Evolutionary conservation across 30 jellyfish, hydroid and myxozoan genomes (phyloP).

Genomic region (Sanderia malayensis): DNA sequence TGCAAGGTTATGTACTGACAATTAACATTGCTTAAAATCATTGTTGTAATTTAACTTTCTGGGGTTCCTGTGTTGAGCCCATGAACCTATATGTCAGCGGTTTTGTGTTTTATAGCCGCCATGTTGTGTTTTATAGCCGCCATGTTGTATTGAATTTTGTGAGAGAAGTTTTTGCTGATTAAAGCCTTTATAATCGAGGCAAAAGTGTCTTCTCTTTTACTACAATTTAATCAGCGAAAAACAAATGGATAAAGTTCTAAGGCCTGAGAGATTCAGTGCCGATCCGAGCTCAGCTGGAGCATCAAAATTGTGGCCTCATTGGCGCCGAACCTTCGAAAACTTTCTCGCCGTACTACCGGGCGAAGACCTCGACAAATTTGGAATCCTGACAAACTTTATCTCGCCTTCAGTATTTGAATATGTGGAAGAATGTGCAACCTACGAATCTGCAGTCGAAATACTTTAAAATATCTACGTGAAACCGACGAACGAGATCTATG

Average conservation of each 20-base stretch:
- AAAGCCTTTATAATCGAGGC: no score
- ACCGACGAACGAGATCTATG: conserved; percentile 13
- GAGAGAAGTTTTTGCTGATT: no score
- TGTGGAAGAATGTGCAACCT: conserved; percentile 24
- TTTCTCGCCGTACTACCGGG: conserved; percentile 4
- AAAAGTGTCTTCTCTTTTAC: no score
- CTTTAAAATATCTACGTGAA: conserved; percentile 7
- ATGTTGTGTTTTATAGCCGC: no score
- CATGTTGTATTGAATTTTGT: no score
- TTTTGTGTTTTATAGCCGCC: no score
- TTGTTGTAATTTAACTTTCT: no score
- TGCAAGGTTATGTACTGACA: not conserved
- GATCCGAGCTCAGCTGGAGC: conserved; percentile 46
- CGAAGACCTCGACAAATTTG: conserved; percentile 10
- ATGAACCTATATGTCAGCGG: no score
- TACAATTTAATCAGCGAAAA: no score
- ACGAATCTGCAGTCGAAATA: conserved; percentile 14
- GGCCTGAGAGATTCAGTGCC: conserved; percentile 19
- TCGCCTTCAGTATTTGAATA: conserved; percentile 17
- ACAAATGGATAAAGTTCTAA: conserved; percentile 21
- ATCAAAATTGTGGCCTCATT: conserved; percentile 29
- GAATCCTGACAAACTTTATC: conserved; percentile 19
- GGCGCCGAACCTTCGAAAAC: conserved; percentile 21
- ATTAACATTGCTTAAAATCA: no score
- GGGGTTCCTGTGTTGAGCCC: no score